Evolutionary conservation across 2,797 vertebrate genomes (phyloP), one percentile per base, ranked within the genome.

Genomic region (Enoplosus armatus): DNA sequence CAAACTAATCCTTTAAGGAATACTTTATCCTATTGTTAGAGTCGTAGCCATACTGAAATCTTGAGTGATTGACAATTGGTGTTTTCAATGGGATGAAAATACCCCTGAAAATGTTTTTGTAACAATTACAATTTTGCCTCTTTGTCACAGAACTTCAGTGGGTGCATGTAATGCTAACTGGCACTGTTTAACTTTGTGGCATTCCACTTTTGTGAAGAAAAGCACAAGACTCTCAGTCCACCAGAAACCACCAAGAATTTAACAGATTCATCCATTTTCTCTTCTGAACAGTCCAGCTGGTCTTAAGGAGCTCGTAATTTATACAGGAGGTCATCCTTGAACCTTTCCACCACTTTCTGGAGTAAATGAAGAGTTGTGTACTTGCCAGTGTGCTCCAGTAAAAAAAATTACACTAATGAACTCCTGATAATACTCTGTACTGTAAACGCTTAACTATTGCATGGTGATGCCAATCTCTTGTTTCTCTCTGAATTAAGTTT

Each of bases 231-330:
- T 68, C 54, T 54, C 26, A 63, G 54, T 73, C 41, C 12, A 54
- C 6, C 27, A 75, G 58, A 64, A 68, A 71, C n/a, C 68, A 79
- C 35, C 22, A 59, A 39, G 26, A 78, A 77, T 83, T 59, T 61
- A 20, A 70, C 61, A 35, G 63, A 75, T 80, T 68, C 8, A 84
- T 85, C 64, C 65, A 55, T 90, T 83, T 88, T 85, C 71, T 89
- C 68, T 79, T 84, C 78, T 83, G 74, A 74, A 80, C 11, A 68
- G 72, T 89, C 83, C 86, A 89, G 66, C 83, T 84, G 87, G 83
- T 87, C 88, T 91, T 85, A 89, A 83, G 82, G 71, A 92, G 89
- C 89, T 89, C 80, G 60, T 90, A 90, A 93, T 80, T 92, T 93
- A 92, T 92, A 80, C 77, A 82, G 83, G 69, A 79, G 78, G 78